Base-by-base conservation (phyloP, 2,888 invertebrate genomes). In the Coremacera marginata region DNA sequence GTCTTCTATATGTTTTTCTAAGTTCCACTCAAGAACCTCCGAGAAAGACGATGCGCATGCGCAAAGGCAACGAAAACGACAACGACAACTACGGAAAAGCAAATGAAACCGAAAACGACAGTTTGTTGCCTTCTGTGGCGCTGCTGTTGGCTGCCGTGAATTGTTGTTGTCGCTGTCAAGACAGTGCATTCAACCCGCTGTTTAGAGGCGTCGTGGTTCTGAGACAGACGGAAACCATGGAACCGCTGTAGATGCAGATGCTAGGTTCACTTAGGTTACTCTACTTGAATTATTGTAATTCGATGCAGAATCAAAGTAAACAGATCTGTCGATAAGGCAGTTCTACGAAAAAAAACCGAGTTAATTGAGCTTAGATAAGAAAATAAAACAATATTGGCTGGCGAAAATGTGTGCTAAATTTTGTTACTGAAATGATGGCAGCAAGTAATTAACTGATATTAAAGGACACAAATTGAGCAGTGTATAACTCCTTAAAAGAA, bases 1-100 rank as follows among this genome's bases (percentile, higher is more conserved):
- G 62, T 49, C 44, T 72, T 62, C 44, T 68, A 27, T 16, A 19
- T 44, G 67, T 9, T 67, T 67, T 67, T 67, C 67, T 67, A 67
- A 49, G 49, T 25, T 34, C 11, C 62, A 19, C 72, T 72, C 62
- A 60, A 72, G 72, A 72, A 72, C 62, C 25, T 62, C 25, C 34
- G 3, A 51, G 16, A 49, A 55, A 70, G 52, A 52, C 52, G 62
- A n/a, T 74, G 67, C 65, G 65, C 63, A 74, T 65, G 73, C 49
- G 63, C 74, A 67, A 65, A 27, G 19, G 22, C 63, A 22, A 19
- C 60, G 27, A 31, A 3, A 31, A 65, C 51, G 19, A 34, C 63
- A 22, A 19, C 60, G 27, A n/a, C 44, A 37, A 44, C 44, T 22
- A 44, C 37, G 19, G 9, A 37, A 44, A 44, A 19, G 51, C 49